A percentile compares a stretch with the other conserved stretches of the same genome.
Conservation (phyloP, 35 echinoderm and acorn worm genomes). For the Apostichopus japonicus region DNA sequence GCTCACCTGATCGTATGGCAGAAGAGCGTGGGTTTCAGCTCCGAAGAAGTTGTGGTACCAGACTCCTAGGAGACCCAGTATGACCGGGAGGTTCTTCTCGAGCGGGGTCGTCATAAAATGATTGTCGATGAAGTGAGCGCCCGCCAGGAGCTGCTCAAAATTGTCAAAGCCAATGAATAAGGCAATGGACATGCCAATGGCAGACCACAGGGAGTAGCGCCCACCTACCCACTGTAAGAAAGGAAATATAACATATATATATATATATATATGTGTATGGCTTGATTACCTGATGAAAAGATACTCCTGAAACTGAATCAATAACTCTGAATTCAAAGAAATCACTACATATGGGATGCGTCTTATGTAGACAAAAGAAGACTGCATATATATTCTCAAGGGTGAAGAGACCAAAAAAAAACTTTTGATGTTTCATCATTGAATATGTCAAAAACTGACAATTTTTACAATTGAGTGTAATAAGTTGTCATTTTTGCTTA, state of each 20-base stretch:
- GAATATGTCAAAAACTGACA: too few relatives aligned
- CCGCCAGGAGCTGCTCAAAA: conserved; percentile 83
- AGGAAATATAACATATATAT: not conserved
- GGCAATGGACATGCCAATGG: conserved; percentile 95
- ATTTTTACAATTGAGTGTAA: too few relatives aligned
- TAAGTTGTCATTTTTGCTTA: too few relatives aligned
- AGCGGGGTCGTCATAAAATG: conserved; percentile 88
- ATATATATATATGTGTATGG: not conserved
- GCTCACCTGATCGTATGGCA: conserved; percentile 98
- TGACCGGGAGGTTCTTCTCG: conserved; percentile 89
- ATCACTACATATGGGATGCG: too few relatives aligned
- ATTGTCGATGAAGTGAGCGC: conserved; percentile 94
- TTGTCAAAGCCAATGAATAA: conserved; percentile 94
- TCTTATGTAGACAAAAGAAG: too few relatives aligned
- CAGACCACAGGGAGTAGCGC: conserved; percentile 97
- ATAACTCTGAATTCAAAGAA: too few relatives aligned
- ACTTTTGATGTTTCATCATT: too few relatives aligned
- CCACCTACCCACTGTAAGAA: conserved; percentile 89
- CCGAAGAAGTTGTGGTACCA: conserved; percentile 99
- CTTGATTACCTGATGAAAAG: too few relatives aligned
- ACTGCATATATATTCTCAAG: too few relatives aligned
- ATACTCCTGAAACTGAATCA: too few relatives aligned
- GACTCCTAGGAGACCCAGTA: conserved; percentile 84
- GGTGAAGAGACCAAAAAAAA: too few relatives aligned
- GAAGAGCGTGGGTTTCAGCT: conserved; percentile 91